phyloP scores from a whole-genome alignment of 2,888 invertebrate genomes.

The Tipula lateralis region DNA sequence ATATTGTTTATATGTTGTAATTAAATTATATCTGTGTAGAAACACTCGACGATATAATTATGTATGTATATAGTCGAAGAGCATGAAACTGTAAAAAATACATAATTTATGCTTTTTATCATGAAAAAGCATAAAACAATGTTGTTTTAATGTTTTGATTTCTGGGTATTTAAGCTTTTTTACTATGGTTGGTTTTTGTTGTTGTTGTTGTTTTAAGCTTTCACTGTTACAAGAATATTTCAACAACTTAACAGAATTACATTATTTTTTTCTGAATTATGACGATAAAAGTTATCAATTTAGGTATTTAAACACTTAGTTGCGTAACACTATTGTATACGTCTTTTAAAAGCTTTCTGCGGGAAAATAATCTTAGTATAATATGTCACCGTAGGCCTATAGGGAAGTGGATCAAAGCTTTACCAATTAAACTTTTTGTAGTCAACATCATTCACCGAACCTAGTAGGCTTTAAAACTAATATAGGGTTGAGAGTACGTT shows the following conservation, averaged over 20 bases:
- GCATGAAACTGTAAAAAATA: neutral
- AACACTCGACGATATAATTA: neutral
- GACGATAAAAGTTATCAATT: neutral
- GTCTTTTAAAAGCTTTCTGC: too few species aligned
- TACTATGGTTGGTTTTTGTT: neutral
- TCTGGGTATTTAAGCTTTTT: neutral
- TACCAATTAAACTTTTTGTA: too few species aligned
- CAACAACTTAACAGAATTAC: neutral
- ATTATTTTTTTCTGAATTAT: neutral
- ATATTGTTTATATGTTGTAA: neutral
- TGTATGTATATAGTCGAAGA: neutral
- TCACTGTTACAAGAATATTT: neutral
- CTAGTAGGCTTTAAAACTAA: too few species aligned
- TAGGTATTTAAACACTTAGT: too few species aligned
- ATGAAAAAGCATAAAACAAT: neutral
- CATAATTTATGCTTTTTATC: slow-evolving; percentile 1
- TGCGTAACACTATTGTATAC: too few species aligned
- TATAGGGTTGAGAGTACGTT: too few species aligned
- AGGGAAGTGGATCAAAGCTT: too few species aligned
- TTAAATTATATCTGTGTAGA: neutral
- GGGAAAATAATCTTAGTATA: too few species aligned
- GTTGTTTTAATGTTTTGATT: slow-evolving; percentile 19
- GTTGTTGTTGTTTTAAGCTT: neutral
- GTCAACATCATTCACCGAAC: too few species aligned
- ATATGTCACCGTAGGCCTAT: too few species aligned